Conservation (phyloP, 1,140 invertebrate genomes). For the Reticulitermes speratus region DNA sequence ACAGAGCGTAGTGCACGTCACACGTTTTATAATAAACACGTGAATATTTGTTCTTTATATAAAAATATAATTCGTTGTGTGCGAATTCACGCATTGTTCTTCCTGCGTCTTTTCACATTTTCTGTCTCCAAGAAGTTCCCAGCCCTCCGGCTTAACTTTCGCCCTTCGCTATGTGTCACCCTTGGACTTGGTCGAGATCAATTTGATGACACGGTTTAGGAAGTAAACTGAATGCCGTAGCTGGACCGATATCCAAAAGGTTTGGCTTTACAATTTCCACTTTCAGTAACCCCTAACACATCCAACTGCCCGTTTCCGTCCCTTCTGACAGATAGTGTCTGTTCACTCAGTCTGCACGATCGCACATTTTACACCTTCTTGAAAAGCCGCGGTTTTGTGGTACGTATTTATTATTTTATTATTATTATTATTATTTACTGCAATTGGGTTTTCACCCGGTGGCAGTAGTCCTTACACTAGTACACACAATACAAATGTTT, state of each 20-base stretch:
- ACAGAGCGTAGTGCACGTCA: too few relatives aligned
- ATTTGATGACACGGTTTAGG: slow-evolving; percentile 15
- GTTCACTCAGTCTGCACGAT: not conserved
- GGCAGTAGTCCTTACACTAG: too few relatives aligned
- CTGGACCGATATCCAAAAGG: not conserved
- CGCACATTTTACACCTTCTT: not conserved
- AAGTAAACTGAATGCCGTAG: not conserved
- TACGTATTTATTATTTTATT: too few relatives aligned
- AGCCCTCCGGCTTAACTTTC: not conserved
- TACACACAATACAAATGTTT: too few relatives aligned
- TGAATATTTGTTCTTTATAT: too few relatives aligned
- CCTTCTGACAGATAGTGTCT: not conserved
- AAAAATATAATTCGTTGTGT: too few relatives aligned
- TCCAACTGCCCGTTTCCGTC: not conserved
- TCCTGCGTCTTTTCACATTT: too few relatives aligned
- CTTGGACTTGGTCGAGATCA: not conserved
- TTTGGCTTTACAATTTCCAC: slow-evolving; percentile 1
- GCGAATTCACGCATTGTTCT: too few relatives aligned
- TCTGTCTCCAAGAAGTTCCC: not conserved
- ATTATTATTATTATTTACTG: too few relatives aligned
- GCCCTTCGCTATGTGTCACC: not conserved
- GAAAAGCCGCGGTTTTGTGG: too few relatives aligned
- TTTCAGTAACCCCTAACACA: slow-evolving; percentile 1
- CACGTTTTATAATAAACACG: too few relatives aligned
- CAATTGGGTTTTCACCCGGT: too few relatives aligned